Base-by-base conservation (phyloP, 2,888 invertebrate species). In the Rugalucina vietnamica region DNA sequence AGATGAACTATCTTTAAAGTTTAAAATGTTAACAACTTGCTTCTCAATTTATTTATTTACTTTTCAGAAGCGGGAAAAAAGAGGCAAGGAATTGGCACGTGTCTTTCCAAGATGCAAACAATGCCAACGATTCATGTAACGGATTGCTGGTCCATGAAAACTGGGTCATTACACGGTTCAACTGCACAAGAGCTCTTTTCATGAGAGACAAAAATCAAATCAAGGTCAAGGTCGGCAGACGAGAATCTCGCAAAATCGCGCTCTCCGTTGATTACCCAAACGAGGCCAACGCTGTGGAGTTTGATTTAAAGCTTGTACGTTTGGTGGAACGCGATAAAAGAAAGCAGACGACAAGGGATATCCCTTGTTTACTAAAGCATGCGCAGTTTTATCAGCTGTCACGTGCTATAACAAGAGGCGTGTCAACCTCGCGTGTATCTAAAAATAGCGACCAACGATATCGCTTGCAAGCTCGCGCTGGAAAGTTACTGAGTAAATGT, bases 331-430 rank as follows among this genome's bases (percentile, higher is more conserved):
- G 65, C 14, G 34, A 34, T 3, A 54, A 60, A 76, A 54, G 77
- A 24, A 76, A 36, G 57, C 50, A 37, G n/a, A 82, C 70, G 10
- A 43, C 71, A 1, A 74, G 57, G 27, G 27, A 72, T 8, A 39
- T 81, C 18, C 89, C 89, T 21, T 90, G 90, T 69, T 86, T 89
- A 37, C 76, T 90, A 34, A 88, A 88, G 10, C 83, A 89, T 65
- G 69, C 86, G 39, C 90, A 90, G 43, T 90, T 82, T 60, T 82
- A 88, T 43, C 80, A 86, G 50, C 73, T 90, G 34, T 82, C 89
- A 12, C 78, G 57, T 8, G 80, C 73, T 1, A 57, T 82, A 36
- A 74, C 80, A 39, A 82, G 82, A 76, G 88, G 81, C 0, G 80
- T 84, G 27, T 80, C 82, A 57, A 86, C 88, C 49, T 72, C 79